phyloP scores from a whole-genome alignment of 2,113 vertebrate species.

The Craseonycteris thonglongyai region DNA sequence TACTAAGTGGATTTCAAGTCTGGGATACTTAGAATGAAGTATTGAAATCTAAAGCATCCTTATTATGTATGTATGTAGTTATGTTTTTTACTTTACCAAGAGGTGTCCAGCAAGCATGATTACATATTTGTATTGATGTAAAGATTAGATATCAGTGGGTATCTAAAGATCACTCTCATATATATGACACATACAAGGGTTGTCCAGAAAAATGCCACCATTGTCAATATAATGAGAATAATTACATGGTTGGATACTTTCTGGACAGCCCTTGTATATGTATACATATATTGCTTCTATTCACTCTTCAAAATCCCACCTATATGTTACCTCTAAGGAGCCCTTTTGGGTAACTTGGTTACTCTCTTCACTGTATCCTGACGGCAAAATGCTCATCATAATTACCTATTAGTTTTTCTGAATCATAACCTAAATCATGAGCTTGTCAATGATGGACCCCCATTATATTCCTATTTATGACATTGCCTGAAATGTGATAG shows the following conservation, averaged over 20 bases:
- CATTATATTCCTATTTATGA: neutral
- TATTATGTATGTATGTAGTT: neutral
- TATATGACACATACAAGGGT: too few relatives aligned
- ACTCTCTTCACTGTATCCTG: neutral
- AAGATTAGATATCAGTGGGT: neutral
- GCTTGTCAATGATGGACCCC: neutral
- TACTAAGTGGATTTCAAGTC: neutral
- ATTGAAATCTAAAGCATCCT: neutral
- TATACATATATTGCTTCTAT: neutral
- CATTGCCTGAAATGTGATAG: neutral
- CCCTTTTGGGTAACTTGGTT: neutral
- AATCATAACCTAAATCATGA: neutral
- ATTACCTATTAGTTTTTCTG: neutral
- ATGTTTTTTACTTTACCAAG: neutral
- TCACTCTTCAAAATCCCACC: neutral
- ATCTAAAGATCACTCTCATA: neutral
- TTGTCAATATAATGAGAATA: too few relatives aligned
- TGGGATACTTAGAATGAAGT: neutral
- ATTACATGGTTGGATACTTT: too few relatives aligned
- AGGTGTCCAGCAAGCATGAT: neutral
- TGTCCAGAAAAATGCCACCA: too few relatives aligned
- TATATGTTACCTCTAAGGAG: neutral
- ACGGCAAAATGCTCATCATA: neutral
- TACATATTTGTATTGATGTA: neutral
- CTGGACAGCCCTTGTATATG: too few relatives aligned